phyloP scores from a whole-genome alignment of 53 echinoderm and acorn worm genomes.

The Zoroaster sp. region DNA sequence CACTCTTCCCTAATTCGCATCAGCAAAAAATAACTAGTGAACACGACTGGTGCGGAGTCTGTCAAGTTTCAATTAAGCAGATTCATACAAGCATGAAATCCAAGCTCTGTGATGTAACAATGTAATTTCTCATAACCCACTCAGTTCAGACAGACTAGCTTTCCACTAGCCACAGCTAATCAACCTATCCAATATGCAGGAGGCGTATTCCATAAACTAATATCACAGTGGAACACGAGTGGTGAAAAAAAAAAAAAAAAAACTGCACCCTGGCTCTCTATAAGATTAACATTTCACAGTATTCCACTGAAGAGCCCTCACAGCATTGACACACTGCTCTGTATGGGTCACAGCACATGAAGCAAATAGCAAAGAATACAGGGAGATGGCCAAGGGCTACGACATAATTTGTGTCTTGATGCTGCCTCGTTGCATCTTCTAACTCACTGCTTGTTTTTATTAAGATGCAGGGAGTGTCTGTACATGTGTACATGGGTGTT shows the following conservation, averaged over 20 bases:
- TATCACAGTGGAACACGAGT: not conserved
- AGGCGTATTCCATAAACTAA: not conserved
- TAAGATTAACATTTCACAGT: not conserved
- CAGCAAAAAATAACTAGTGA: too few species aligned
- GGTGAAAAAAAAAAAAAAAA: not conserved
- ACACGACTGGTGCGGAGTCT: not conserved
- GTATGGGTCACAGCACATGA: conserved; percentile 12
- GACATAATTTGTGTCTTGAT: conserved; percentile 9
- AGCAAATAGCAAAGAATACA: not conserved
- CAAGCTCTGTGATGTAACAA: not conserved
- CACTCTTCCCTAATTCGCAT: too few species aligned
- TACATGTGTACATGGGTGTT: not conserved
- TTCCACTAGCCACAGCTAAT: not conserved
- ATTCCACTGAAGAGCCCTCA: not conserved
- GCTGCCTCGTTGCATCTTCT: not conserved
- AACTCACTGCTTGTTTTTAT: not conserved
- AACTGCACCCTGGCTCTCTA: not conserved
- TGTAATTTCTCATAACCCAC: not conserved
- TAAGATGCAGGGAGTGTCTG: not conserved
- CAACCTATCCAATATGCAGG: not conserved
- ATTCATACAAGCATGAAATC: not conserved
- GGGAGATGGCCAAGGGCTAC: not conserved
- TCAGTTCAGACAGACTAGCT: not conserved
- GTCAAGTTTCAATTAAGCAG: not conserved
- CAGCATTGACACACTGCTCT: not conserved